These are phyloP conservation scores for Cheilosia scutellata DNA, from an alignment of 2,888 invertebrate genomes.

Conservation along the genomic window DNA sequence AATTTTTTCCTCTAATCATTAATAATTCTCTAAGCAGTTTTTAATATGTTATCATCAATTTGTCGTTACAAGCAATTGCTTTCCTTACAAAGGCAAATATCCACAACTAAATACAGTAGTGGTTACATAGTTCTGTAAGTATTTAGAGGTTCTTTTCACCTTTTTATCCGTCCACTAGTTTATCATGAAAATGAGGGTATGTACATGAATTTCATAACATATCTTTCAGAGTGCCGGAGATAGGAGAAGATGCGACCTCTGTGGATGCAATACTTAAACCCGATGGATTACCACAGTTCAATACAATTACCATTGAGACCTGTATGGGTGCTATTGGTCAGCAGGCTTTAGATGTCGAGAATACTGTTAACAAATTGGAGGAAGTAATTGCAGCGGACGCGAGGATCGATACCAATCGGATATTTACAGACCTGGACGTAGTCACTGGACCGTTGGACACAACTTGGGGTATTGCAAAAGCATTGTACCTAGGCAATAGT, in stretches of 20 bases:
- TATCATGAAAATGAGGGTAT: neutral
- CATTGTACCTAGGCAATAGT: conserved; percentile 91
- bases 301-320: conserved; percentile 91
- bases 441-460: conserved; percentile 90
- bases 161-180: neutral
- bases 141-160: conserved; percentile 18
- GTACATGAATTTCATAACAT: conserved; percentile 3
- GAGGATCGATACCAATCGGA: conserved; percentile 85
- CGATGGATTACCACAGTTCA: conserved; percentile 92
- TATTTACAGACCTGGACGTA: conserved; percentile 91
- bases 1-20: conserved; percentile 1
- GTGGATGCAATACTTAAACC: conserved; percentile 89
- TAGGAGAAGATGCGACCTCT: conserved; percentile 91
- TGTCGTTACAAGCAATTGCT: conserved; percentile 34
- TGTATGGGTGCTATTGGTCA: conserved; percentile 93
- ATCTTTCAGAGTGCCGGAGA: conserved; percentile 89
- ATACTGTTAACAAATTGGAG: conserved; percentile 89
- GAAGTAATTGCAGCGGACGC: conserved; percentile 83
- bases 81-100: conserved; percentile 51
- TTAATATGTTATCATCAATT: conserved; percentile 56
- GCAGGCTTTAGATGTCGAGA: conserved; percentile 92
- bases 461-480: conserved; percentile 95
- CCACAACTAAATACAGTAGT: conserved; percentile 50
- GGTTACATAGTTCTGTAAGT: conserved; percentile 91
- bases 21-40: conserved; percentile 4